Evolutionary conservation across 2,113 vertebrate species (phyloP), one percentile per base, ranked within the genome.

Genomic region (Tapirus terrestris): DNA sequence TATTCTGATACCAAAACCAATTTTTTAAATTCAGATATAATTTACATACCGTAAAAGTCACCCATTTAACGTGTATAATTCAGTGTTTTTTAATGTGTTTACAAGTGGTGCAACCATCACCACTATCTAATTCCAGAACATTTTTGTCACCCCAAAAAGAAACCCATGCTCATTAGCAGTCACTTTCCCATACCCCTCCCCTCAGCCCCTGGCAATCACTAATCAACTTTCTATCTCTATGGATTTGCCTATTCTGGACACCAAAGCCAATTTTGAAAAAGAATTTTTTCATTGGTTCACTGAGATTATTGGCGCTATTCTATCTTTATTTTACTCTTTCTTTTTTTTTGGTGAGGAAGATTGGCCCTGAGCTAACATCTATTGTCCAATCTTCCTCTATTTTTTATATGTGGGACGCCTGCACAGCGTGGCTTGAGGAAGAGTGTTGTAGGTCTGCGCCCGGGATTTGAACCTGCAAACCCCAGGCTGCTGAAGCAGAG

Each of bases 121-220:
- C 43, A n/a, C 12, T 21, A 53, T 68, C 31, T 5, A 91, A 53
- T 72, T 76, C 31, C 13, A 87, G 17, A n/a, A 88, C 39, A 84
- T 83, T 92, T 87, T 58, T 39, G 53, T 39, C 27, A 60, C 60
- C n/a, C 53, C 67, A n/a, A 18, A 58, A 25, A 67, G 16, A 18
- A 67, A 45, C 6, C 36, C 6, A 2, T 2, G 7, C 17, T 27
- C 8, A 6, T 6, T 6, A 36, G 17, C 56, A 31, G 25, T 48
- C 33, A 31, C 10, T 8, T 53, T 1, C 21, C 21, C 45, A 17
- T 0, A 0, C 1, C 2, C 33, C 8, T 60, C 4, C 43, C 13
- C 9, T 12, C 16, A 60, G 3, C 2, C 25, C 23, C 68, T 53
- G 58, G 25, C 3, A 43, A 76, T 17, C 6, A 58, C 29, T 48